phyloP scores from a whole-genome alignment of 2,797 vertebrate species.

The Limnodromus scolopaceus region DNA sequence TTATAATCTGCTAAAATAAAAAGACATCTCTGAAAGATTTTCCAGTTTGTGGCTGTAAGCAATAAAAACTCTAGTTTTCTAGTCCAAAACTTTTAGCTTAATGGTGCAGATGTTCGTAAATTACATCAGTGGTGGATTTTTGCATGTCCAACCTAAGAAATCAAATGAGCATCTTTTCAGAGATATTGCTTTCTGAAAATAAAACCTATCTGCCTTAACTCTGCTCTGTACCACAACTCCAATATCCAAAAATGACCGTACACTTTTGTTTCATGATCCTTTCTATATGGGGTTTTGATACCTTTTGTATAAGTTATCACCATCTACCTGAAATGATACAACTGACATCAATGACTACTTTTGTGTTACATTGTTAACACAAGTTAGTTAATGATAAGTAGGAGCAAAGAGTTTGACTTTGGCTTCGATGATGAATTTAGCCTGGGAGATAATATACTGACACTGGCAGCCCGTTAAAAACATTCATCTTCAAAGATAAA shows the following conservation, averaged over 20 bases:
- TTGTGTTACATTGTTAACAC: not conserved
- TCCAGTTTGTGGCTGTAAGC: not conserved
- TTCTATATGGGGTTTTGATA: not conserved
- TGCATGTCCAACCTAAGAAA: not conserved
- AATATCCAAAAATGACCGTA: not conserved
- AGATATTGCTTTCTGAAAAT: not conserved
- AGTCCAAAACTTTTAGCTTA: not conserved
- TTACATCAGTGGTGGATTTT: not conserved
- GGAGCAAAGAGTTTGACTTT: not conserved
- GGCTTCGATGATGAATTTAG: not conserved
- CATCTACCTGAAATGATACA: not conserved
- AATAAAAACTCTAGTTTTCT: not conserved
- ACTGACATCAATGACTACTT: not conserved
- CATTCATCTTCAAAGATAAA: not conserved
- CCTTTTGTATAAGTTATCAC: not conserved
- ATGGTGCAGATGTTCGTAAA: not conserved
- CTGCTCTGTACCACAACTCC: not conserved
- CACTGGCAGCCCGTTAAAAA: not conserved
- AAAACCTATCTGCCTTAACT: not conserved
- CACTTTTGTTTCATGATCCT: not conserved
- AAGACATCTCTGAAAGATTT: not conserved
- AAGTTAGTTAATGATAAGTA: not conserved
- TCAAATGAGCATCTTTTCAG: not conserved
- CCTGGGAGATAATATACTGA: not conserved
- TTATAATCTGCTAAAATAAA: not conserved